phyloP scores from a whole-genome alignment of 2,888 invertebrate species.

The Neoscelio sp. region DNA sequence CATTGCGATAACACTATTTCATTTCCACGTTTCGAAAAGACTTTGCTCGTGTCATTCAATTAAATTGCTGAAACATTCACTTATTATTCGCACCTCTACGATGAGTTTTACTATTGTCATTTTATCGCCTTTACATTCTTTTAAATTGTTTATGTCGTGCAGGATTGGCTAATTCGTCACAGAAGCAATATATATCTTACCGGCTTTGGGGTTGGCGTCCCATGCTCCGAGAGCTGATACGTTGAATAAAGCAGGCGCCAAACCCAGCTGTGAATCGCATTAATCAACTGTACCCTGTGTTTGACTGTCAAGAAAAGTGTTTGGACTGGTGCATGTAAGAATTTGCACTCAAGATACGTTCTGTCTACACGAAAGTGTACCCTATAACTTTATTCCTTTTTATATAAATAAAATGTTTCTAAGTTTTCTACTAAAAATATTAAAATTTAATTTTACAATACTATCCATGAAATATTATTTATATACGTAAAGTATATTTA shows the following conservation, averaged over 20 bases:
- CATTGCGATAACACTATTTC: no score
- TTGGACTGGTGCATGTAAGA: conserved; percentile 11
- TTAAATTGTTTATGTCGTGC: conserved; percentile 26
- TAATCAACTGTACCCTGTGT: conserved; percentile 76
- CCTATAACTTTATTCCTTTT: no score
- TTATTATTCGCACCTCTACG: neutral
- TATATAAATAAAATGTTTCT: no score
- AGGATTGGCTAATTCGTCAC: conserved; percentile 62
- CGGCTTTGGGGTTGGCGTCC: conserved; percentile 53
- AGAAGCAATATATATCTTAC: conserved; percentile 52
- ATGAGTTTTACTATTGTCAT: neutral
- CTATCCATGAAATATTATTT: no score
- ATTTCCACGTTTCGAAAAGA: no score
- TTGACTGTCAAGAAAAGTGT: conserved; percentile 55
- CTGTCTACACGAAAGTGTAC: no score
- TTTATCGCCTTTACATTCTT: conserved; percentile 57
- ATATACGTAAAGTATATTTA: no score
- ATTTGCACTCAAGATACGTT: neutral
- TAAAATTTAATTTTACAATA: no score
- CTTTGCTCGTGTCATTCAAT: no score
- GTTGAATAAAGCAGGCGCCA: conserved; percentile 76
- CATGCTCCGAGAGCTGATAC: conserved; percentile 58
- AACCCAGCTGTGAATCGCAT: conserved; percentile 82
- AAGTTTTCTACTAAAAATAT: no score
- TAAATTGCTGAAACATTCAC: neutral